phyloP scores from a whole-genome alignment of 2,888 invertebrate species.

The Campoplex capitator region DNA sequence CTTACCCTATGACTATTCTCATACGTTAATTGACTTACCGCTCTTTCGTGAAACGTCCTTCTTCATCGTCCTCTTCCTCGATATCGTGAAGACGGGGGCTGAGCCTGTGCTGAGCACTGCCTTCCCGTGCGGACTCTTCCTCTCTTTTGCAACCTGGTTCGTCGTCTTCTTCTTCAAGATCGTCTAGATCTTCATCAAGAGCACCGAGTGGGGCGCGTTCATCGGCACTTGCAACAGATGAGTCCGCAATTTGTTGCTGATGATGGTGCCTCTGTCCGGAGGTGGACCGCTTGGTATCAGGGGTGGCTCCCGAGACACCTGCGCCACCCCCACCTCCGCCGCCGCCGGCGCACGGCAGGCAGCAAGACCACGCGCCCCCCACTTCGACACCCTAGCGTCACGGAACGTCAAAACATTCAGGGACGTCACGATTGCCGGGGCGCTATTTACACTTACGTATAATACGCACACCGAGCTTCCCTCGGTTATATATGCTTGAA shows the following conservation, averaged over 20 bases:
- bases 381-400: constrained; percentile 85
- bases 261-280: constrained; percentile 82
- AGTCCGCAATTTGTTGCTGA: constrained; percentile 63
- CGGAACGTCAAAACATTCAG: constrained; percentile 80
- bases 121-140: constrained; percentile 68
- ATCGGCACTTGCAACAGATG: constrained; percentile 86
- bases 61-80: constrained; percentile 92
- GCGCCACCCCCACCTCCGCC: constrained; percentile 83
- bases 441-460: constrained; percentile 44
- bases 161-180: constrained; percentile 79
- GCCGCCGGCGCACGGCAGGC: constrained; percentile 86
- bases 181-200: constrained; percentile 79
- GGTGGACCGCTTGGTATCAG: constrained; percentile 64
- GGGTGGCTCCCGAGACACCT: constrained; percentile 72
- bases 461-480: constrained; percentile 17
- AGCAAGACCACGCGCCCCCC: constrained; percentile 85
- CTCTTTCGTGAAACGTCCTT: constrained; percentile 83
- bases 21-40: constrained; percentile 75
- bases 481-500: constrained; percentile 6
- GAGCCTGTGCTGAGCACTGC: constrained; percentile 86
- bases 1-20: not conserved
- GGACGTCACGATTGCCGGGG: constrained; percentile 66
- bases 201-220: constrained; percentile 83
- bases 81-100: constrained; percentile 93
- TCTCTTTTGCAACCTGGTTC: constrained; percentile 65